Conservation (phyloP, 2,113 vertebrate species). For the Tychaedon coryphoeus region DNA sequence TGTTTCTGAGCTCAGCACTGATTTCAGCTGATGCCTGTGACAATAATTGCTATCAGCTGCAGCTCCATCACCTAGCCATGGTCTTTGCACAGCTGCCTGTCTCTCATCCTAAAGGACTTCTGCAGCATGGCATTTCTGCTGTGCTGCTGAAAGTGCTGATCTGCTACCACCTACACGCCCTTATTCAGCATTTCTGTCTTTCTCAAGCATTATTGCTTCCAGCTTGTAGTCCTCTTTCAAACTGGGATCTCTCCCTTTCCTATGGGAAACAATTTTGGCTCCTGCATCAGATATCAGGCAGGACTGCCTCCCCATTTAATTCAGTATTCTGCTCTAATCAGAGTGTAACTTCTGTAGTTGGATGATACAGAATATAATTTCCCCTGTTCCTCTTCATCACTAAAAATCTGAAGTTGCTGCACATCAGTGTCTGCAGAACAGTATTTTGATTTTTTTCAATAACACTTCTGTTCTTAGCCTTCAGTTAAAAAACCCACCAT, state of each 20-base stretch:
- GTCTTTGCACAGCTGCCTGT: background rate
- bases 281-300: slow-evolving; percentile 30
- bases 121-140: background rate
- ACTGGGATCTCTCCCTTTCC: background rate
- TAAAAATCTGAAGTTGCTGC: background rate
- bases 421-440: background rate
- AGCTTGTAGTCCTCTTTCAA: background rate
- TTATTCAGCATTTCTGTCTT: background rate
- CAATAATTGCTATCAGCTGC: background rate
- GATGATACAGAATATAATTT: background rate
- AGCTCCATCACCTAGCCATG: background rate
- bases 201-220: background rate
- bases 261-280: slow-evolving; percentile 34
- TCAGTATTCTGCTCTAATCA: slow-evolving; percentile 10
- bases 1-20: background rate
- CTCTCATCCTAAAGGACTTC: background rate
- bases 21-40: background rate
- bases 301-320: slow-evolving; percentile 22
- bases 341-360: background rate
- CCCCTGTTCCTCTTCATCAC: background rate
- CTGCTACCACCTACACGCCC: background rate
- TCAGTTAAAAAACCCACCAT: background rate
- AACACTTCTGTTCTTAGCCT: background rate
- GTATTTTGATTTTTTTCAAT: background rate
- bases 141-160: background rate